Evolutionary conservation across 2,888 invertebrate species (phyloP).

Genomic region (Synergus itoensis): DNA sequence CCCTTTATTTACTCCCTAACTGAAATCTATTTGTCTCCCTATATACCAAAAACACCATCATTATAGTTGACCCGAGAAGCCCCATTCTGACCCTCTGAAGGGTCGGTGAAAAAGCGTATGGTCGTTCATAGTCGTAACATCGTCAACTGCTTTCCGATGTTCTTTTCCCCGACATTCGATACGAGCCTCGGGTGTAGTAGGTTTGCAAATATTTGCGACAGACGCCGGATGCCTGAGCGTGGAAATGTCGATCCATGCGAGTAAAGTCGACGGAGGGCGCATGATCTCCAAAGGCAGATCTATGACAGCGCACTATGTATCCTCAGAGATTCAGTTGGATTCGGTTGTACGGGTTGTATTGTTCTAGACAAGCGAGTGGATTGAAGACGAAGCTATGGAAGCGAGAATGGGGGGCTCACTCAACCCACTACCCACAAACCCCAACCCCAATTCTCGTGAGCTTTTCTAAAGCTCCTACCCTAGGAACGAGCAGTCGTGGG

Average conservation of each 20-base stretch:
- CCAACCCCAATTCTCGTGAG: background rate
- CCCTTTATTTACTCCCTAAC: background rate
- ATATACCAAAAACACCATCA: conserved; percentile 27
- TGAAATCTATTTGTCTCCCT: conserved; percentile 26
- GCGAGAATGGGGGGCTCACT: conserved; percentile 53
- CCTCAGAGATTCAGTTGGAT: conserved; percentile 43
- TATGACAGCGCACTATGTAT: conserved; percentile 40
- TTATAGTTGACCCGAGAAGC: conserved; percentile 36
- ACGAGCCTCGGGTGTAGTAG: background rate
- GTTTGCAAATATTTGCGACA: conserved; percentile 25
- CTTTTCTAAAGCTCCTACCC: background rate
- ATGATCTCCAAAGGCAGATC: conserved; percentile 37
- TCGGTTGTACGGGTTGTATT: conserved; percentile 49
- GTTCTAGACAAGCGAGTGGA: conserved; percentile 53
- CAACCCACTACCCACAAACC: background rate
- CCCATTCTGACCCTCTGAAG: conserved; percentile 19
- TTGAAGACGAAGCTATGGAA: conserved; percentile 52
- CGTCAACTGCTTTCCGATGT: conserved; percentile 33
- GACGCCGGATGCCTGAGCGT: conserved; percentile 10
- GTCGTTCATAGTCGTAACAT: conserved; percentile 4
- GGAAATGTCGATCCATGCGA: conserved; percentile 19
- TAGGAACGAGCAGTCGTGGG: conserved; percentile 33
- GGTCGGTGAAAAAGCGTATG: conserved; percentile 33
- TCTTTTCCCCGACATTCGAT: conserved; percentile 24
- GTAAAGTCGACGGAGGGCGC: conserved; percentile 31